Evolutionary conservation across 2,113 vertebrate species (phyloP), one percentile per base, ranked within the genome.

Genomic region (Morone saxatilis): DNA sequence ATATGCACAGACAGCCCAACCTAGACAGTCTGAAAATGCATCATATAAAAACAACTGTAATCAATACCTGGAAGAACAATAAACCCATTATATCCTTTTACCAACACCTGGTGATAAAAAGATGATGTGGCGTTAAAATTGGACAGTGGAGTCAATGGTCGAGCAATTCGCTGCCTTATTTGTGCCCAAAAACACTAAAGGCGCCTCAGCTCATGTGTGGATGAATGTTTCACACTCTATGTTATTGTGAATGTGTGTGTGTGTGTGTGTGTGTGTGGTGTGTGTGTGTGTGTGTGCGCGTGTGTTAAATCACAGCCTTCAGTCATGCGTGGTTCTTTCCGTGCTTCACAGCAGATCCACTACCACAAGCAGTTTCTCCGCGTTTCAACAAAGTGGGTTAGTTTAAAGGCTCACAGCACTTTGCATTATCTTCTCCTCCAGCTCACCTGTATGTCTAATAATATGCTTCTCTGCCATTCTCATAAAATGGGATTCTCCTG

Each of bases 291-390:
- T 31, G 31, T 31, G 31, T 31, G 31, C 2, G 31, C 31, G 31
- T 31, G 78, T 65, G 45, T 71, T 62, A 61, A 87, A 60, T 68
- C 79, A 69, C 14, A 67, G 48, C 45, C 36, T 71, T 87, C 51
- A 78, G 20, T 78, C 53, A 83, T 66, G 54, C 38, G 2, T 78
- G 78, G 70, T 87, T 13, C 31, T 57, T 43, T 75, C 22, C 10
- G 0, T 78, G 65, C 66, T 72, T 78, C 50, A 38, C 69, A 66
- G 69, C 51, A 40, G 48, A 85, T 74, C 60, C 38, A 7, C 67
- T 20, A 73, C 80, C 12, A 78, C 61, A 40, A 81, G 67, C 80
- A 38, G n/a, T 76, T 83, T 79, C 20, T 50, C 45, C 53, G 25
- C 45, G 1, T 72, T 41, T 66, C 43, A 68, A 36, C 38, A 38